A percentile compares a stretch with the other conserved stretches of the same genome.
phyloP scores from a whole-genome alignment of 2,797 vertebrate species.

The Zenarchopterus dispar region DNA sequence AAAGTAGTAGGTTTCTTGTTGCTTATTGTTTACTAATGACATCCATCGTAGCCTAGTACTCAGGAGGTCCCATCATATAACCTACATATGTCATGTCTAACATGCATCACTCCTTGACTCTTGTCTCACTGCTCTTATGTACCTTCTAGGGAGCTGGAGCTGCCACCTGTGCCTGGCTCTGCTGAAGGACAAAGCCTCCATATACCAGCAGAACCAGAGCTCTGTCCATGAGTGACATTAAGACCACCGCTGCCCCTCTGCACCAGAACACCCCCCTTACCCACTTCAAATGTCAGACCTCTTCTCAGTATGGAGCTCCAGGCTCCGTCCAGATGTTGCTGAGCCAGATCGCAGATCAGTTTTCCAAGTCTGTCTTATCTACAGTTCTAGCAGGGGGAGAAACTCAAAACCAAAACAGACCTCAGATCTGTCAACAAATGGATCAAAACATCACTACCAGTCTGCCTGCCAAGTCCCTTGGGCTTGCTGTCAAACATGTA shows the following conservation, averaged over 20 bases:
- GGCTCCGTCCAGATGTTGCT: conserved; percentile 57
- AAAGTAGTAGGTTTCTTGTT: too few species aligned
- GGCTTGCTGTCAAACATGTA: conserved; percentile 44
- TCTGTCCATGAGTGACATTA: conserved; percentile 77
- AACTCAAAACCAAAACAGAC: conserved; percentile 47
- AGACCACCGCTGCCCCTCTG: conserved; percentile 29
- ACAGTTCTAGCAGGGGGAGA: conserved; percentile 34
- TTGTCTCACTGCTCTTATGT: not conserved
- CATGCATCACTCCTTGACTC: too few species aligned
- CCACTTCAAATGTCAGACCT: conserved; percentile 45
- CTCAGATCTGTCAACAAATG: conserved; percentile 55
- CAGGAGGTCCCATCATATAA: too few species aligned
- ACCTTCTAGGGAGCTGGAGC: conserved; percentile 92
- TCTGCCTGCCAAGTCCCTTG: conserved; percentile 44
- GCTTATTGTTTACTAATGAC: too few species aligned
- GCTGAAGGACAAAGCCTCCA: conserved; percentile 97
- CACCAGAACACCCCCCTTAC: conserved; percentile 44
- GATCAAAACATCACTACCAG: conserved; percentile 59
- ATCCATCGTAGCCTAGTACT: too few species aligned
- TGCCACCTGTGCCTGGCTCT: conserved; percentile 96
- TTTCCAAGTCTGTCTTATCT: conserved; percentile 45
- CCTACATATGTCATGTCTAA: too few species aligned
- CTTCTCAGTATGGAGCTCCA: conserved; percentile 49
- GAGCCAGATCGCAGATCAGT: conserved; percentile 60
- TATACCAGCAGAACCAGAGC: conserved; percentile 96